Conservation (phyloP, 2,797 vertebrate species). For the Gymnothorax javanicus region DNA sequence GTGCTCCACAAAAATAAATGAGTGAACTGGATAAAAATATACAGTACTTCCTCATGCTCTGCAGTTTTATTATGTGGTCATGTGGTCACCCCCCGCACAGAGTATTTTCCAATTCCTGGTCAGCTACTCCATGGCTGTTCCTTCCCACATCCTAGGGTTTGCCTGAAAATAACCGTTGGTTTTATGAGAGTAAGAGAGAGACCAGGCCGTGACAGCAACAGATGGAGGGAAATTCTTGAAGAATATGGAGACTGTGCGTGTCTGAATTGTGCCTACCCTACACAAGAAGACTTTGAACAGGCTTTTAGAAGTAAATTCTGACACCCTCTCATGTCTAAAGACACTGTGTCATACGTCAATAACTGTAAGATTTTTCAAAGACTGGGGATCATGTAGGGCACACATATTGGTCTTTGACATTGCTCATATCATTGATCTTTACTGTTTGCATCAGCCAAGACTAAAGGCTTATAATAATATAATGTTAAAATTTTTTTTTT, state of each 20-base stretch:
- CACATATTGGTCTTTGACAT: no score
- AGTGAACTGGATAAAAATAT: constrained; percentile 19
- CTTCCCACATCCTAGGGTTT: not conserved
- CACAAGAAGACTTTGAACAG: no score
- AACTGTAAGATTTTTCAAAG: no score
- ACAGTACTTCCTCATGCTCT: not conserved
- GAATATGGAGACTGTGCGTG: not conserved
- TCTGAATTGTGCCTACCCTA: no score
- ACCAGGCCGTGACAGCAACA: not conserved
- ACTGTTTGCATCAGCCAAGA: no score
- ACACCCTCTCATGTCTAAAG: no score
- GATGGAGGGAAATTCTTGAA: not conserved
- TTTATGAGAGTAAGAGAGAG: not conserved
- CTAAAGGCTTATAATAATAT: no score
- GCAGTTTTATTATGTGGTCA: not conserved
- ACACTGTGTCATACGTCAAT: no score
- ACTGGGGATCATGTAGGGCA: no score
- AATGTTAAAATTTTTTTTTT: no score
- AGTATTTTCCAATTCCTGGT: not conserved
- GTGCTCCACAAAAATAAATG: constrained; percentile 8
- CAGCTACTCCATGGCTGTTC: not conserved
- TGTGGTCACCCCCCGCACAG: not conserved
- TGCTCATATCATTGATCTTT: no score
- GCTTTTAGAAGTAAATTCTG: no score
- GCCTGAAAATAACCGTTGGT: not conserved